These are phyloP conservation scores for Larimichthys polyactis DNA, from an alignment of 2,113 vertebrate species.

Conservation along the genomic window DNA sequence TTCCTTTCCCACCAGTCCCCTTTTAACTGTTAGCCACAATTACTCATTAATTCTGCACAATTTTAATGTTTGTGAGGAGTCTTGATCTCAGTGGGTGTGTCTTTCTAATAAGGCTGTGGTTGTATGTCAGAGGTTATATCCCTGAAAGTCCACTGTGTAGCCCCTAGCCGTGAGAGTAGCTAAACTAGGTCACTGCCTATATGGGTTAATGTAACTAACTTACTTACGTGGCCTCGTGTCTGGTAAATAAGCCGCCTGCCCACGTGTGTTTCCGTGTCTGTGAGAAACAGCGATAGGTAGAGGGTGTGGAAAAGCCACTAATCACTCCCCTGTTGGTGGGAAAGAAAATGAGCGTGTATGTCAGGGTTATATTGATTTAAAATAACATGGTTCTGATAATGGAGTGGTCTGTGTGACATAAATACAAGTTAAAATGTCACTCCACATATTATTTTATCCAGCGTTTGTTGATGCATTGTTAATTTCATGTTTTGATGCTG, in stretches of 20 bases:
- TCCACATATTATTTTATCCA: conserved; percentile 14
- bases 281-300: conserved; percentile 1
- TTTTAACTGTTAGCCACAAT: conserved; percentile 19
- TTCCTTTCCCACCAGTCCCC: neutral
- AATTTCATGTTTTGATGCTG: conserved; percentile 27
- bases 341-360: conserved; percentile 15
- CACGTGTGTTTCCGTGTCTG: conserved; percentile 25
- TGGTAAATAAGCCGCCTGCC: conserved; percentile 18
- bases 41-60: conserved; percentile 3
- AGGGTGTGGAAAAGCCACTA: conserved; percentile 17
- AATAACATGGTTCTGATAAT: conserved; percentile 9
- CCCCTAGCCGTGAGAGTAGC: conserved; percentile 26
- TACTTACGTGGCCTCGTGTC: conserved; percentile 43
- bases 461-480: conserved; percentile 16
- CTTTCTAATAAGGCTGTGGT: conserved; percentile 9
- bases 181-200: conserved; percentile 75
- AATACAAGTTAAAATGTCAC: conserved; percentile 8
- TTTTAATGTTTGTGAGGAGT: conserved; percentile 22
- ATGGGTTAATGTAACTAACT: conserved; percentile 71
- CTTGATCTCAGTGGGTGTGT: conserved; percentile 36
- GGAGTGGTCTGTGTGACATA: neutral
- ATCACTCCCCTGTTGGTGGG: conserved; percentile 3
- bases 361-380: conserved; percentile 18
- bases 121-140: conserved; percentile 22
- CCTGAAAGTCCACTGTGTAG: conserved; percentile 15